These are phyloP conservation scores for Halocaridina rubra DNA, from an alignment of 2,888 invertebrate genomes.

Conservation along the genomic window DNA sequence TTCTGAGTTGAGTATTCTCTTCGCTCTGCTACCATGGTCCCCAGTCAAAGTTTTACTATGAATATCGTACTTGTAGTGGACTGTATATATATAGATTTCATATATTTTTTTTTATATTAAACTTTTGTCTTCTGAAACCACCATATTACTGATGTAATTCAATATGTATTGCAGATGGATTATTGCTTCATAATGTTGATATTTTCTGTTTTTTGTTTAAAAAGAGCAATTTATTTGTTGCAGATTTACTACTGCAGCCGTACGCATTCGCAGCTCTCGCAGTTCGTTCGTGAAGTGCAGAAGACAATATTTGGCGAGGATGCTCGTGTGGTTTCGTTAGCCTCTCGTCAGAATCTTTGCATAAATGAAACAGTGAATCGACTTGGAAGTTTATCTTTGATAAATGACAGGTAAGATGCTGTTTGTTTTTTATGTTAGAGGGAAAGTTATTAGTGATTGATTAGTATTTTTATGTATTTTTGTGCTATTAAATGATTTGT, in stretches of 20 bases:
- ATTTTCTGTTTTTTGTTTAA: neutral
- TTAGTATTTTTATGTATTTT: too few relatives aligned
- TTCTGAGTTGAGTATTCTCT: too few relatives aligned
- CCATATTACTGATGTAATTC: too few relatives aligned
- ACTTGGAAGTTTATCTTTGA: slow-evolving; percentile 80
- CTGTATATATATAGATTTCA: too few relatives aligned
- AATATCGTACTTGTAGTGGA: too few relatives aligned
- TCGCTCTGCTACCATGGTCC: too few relatives aligned
- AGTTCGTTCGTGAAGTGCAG: slow-evolving; percentile 92
- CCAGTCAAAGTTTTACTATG: too few relatives aligned
- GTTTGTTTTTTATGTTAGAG: neutral
- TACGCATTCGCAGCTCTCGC: slow-evolving; percentile 95
- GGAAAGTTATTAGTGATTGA: neutral
- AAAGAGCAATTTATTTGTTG: too few relatives aligned
- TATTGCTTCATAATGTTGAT: neutral
- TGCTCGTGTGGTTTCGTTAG: slow-evolving; percentile 82
- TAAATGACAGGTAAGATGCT: slow-evolving; percentile 83
- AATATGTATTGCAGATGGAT: too few relatives aligned
- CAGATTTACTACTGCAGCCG: slow-evolving; percentile 94
- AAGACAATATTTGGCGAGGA: slow-evolving; percentile 69
- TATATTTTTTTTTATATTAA: too few relatives aligned
- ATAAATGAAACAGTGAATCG: slow-evolving; percentile 83
- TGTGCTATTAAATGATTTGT: too few relatives aligned
- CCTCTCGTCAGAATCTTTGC: slow-evolving; percentile 92
- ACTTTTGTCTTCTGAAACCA: too few relatives aligned